Evolutionary conservation across 2,113 vertebrate species (phyloP).

Genomic region (Naja naja): DNA sequence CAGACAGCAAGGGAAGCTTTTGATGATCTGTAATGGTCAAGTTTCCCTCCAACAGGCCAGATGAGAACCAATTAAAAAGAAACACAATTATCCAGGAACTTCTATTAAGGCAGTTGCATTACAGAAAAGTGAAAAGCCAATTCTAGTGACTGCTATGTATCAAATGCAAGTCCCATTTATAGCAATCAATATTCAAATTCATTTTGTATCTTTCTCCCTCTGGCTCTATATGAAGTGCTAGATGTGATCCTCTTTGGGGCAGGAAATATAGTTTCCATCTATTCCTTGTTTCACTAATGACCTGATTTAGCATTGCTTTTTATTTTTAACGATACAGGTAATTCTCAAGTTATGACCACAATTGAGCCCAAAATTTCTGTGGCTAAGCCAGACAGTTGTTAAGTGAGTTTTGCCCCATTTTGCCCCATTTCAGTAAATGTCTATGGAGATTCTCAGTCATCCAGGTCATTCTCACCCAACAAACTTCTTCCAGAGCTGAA

Average conservation of each 20-base stretch:
- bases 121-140: not conserved
- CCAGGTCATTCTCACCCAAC: too few species aligned
- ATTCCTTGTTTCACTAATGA: not conserved
- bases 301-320: too few species aligned
- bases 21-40: not conserved
- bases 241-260: not conserved
- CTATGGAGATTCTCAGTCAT: too few species aligned
- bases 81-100: not conserved
- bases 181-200: not conserved
- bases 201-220: not conserved
- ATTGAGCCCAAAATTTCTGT: too few species aligned
- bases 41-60: not conserved
- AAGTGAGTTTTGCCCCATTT: too few species aligned
- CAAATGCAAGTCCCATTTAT: not conserved
- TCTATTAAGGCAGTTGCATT: not conserved
- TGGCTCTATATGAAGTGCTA: not conserved
- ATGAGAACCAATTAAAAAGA: not conserved
- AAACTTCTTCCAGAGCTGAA: too few species aligned
- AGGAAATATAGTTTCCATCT: not conserved
- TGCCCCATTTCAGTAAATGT: too few species aligned
- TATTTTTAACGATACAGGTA: too few species aligned
- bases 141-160: not conserved
- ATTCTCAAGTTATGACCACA: too few species aligned
- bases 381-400: too few species aligned
- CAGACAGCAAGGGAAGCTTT: not conserved